A percentile compares a stretch with the other conserved stretches of the same genome.
These are phyloP conservation scores for Pachypeltis micranthus DNA, from an alignment of 1,140 invertebrate genomes.

Conservation along the genomic window DNA sequence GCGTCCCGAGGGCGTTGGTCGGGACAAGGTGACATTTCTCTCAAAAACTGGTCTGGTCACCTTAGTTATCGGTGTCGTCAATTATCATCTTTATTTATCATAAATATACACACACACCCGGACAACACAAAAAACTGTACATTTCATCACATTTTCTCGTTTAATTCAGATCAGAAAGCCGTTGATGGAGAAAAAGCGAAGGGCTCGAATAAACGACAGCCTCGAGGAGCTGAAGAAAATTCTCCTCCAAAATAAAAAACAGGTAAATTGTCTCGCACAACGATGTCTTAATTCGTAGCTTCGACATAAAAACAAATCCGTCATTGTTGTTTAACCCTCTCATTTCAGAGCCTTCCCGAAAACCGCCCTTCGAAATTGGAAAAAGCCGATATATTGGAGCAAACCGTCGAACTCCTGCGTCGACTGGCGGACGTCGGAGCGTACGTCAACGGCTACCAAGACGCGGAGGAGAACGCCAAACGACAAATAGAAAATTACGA, in stretches of 20 bases:
- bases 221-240: constrained; percentile 49
- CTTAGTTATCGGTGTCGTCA: no score
- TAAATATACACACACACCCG: neutral
- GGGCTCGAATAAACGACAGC: constrained; percentile 54
- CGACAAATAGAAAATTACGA: constrained; percentile 1
- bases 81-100: neutral
- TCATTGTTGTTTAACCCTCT: no score
- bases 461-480: constrained; percentile 1
- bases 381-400: constrained; percentile 54
- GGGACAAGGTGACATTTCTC: no score
- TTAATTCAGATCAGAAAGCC: constrained; percentile 48
- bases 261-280: no score
- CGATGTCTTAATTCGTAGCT: no score
- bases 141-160: neutral
- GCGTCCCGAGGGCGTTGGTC: no score
- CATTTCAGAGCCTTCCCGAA: constrained; percentile 9
- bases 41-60: no score
- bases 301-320: no score
- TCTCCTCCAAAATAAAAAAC: constrained; percentile 30
- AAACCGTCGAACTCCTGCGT: constrained; percentile 42
- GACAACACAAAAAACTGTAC: neutral
- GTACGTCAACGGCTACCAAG: neutral
- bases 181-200: constrained; percentile 53
- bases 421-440: neutral
- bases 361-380: constrained; percentile 44